Evolutionary conservation across 2,888 invertebrate species (phyloP), one percentile per base, ranked within the genome.

Genomic region (Agriopis marginaria): DNA sequence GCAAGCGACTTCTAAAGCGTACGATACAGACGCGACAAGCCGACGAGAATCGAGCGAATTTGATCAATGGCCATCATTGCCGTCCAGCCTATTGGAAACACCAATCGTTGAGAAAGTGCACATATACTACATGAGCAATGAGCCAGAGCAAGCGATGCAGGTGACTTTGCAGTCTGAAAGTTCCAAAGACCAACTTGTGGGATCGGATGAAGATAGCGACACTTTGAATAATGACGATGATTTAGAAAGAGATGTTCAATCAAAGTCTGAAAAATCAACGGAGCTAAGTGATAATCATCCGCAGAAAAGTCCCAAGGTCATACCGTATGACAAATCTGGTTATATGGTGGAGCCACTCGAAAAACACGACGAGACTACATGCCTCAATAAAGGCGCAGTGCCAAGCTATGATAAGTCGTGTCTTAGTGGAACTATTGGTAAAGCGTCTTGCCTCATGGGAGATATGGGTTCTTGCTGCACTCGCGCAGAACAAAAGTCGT

Each of bases 11-110:
- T 78, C 87, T 0, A 89, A 88, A 78, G 73, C 78, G 0, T 68
- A 71, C 51, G 79, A 81, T 51, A 73, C 89, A 80, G 77, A 89
- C 77, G 76, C 87, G 78, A 75, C 79, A 44, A 84, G 79, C 53
- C 84, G 94, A 73, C 87, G 89, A 72, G 89, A 87, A 75, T 95
- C 95, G 11, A 97, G 97, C 84, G 96, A 96, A 75, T 96, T 97
- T 8, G 97, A 97, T 76, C 96, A 97, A 77, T 97, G 97, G 97
- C 97, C 97, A 0, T 97, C 97, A 53, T 96, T 97, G 0, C 97
- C 97, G 9, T 96, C 97, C 0, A 96, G 96, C 71, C 93, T 96
- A 23, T 93, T 96, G 66, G 97, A 97, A 80, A 96, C 96, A 7
- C 96, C 96, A 0, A 95, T 97, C 9, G 95, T 97, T 23, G 97